Base-by-base conservation (phyloP, 1,140 invertebrate genomes). In the Conopomorpha cramerella region DNA sequence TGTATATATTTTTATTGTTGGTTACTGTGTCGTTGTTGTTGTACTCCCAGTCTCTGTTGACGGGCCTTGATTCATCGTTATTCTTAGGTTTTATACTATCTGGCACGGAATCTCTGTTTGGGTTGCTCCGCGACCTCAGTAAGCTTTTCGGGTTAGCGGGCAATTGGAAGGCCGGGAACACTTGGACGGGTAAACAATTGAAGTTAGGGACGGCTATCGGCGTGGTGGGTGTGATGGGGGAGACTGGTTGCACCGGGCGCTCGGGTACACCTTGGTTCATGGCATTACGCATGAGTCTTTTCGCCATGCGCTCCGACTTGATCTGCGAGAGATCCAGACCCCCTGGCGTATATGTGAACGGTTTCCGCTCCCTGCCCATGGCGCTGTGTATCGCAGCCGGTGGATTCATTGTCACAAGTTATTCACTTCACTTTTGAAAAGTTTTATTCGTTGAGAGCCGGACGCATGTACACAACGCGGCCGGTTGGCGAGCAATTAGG, bases 341-440 rank as follows among this genome's bases (percentile, higher is more conserved):
- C 10, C 91, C 91, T 1, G 93, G 93, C 4, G 93, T 95, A 65
- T 96, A 96, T 1, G 93, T 95, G 68, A 96, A 96, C 4, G 93
- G 93, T 62, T 93, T 95, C 60, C 93, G 95, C 57, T 96, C 93
- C 17, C 63, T 59, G 46, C 52, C 62, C 71, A 96, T 93, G 8
- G 92, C 91, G 57, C 92, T 90, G 54, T 93, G 89, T 29, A 96
- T 87, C 23, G 90, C 91, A 28, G 88, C 84, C 36, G 93, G 93
- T 29, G 93, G 90, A 70, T 91, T 89, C 66, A 73, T 76, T 33
- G 40, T 30, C 19, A 23, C 4, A 23, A 23, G 4, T 4, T 10
- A 23, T 23, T 23, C 10, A 23, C 4, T 10, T 23, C 19, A 10
- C 19, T 23, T 6, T 6, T 23, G 30, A 40, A 27, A 44, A 46